Evolutionary conservation across 2,888 invertebrate genomes (phyloP), one percentile per base, ranked within the genome.

Genomic region (Tetragnatha montana): DNA sequence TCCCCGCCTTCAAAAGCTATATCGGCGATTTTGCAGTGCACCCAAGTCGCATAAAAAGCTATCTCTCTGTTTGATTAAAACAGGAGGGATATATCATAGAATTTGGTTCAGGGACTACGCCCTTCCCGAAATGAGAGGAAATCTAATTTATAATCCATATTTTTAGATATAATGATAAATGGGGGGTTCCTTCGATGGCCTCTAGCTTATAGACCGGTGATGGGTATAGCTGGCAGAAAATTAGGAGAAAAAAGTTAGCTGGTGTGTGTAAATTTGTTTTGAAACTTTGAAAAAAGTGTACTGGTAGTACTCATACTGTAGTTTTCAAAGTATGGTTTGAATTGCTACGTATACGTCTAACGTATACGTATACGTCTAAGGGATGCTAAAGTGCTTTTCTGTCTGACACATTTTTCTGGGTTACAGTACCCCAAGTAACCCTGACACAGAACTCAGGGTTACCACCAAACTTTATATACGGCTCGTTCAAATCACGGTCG

Each of bases 61-160:
- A 60, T 68, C 51, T 81, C 87, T 87, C 69, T 81, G 80, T 87
- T 87, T 87, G 87, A 87, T 87, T 87, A 87, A 87, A 87, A 87
- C 74, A 87, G 81, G 87, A 74, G 80, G 80, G 87, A 87, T 87
- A 87, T 81, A 35, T 35, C 35, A 35, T 87, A 76, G 81, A 70
- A 81, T 50, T 73, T 85, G 70, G 70, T 79, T 60, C 60, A 60
- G 50, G 50, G 85, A 50, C 87, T 74, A 87, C 87, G 87, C 87
- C 87, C 87, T 74, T 87, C 87, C 35, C 87, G 80, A 69, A 60
- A 71, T 78, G 86, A 35, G 73, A 70, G 49, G 47, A 69, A 81
- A 81, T 81, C 81, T 87, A 87, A 87, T 87, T 87, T 87, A 87
- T 87, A 87, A 87, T 81, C 87, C 81, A 81, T 87, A 87, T 87